Evolutionary conservation across 2,113 vertebrate species (phyloP).

Genomic region (Salvelinus sp.): DNA sequence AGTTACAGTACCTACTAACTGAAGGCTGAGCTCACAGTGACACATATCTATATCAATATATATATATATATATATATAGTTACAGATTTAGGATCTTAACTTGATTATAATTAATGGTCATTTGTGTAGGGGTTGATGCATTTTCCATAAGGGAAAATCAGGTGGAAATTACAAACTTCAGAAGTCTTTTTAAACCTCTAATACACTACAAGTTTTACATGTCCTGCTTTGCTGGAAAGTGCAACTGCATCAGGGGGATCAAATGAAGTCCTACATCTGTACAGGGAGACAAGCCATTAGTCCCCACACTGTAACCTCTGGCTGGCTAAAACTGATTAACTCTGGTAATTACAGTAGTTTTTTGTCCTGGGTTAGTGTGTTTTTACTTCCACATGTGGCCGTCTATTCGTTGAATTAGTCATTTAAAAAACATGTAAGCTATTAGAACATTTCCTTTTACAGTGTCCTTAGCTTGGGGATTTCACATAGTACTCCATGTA

Average conservation of each 20-base stretch:
- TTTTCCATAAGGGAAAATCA: no score
- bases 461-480: no score
- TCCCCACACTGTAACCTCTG: constrained; percentile 39
- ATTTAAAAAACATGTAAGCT: constrained; percentile 62
- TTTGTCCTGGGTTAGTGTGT: constrained; percentile 45
- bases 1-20: constrained; percentile 30
- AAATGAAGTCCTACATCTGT: no score
- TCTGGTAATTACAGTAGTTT: constrained; percentile 52
- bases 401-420: constrained; percentile 56
- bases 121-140: no score
- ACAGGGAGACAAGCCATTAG: constrained; percentile 34
- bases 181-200: no score
- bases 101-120: no score
- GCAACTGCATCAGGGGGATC: no score
- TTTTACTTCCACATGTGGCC: constrained; percentile 6
- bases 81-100: constrained; percentile 15
- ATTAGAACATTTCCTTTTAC: constrained; percentile 40
- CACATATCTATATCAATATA: constrained; percentile 39
- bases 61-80: constrained; percentile 7
- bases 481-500: no score
- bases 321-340: background rate
- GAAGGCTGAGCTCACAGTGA: constrained; percentile 60
- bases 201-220: no score
- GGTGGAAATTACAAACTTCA: no score
- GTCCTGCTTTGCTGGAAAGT: no score